Percentiles rank a stretch among this genome's conserved stretches.
Conservation (phyloP, 2,888 invertebrate genomes). For the Epirrhoe tristata region DNA sequence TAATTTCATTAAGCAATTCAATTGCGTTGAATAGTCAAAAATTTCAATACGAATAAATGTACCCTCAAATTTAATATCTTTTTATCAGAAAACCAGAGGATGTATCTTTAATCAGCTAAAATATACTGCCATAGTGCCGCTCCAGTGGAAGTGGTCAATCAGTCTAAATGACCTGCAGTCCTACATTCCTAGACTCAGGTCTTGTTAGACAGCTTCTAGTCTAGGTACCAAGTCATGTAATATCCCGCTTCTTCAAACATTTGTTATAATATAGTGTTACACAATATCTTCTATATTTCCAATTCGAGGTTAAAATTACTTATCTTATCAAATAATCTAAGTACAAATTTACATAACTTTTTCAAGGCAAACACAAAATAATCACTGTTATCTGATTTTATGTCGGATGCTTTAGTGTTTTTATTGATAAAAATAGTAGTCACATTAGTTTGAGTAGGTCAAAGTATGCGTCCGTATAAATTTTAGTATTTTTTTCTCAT, state of each 20-base stretch:
- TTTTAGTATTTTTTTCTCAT: neutral
- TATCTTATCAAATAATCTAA: conserved; percentile 10
- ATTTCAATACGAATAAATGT: neutral
- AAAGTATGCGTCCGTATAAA: neutral
- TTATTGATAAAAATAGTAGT: conserved; percentile 1
- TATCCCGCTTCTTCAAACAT: conserved; percentile 45
- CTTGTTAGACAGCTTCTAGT: conserved; percentile 66
- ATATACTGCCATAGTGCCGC: conserved; percentile 48
- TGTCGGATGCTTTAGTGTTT: neutral
- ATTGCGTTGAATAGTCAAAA: too few species aligned
- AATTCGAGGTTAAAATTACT: neutral
- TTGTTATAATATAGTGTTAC: conserved; percentile 11
- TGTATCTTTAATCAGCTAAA: too few species aligned
- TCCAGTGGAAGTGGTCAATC: conserved; percentile 78
- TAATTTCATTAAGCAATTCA: neutral
- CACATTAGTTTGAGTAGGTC: neutral
- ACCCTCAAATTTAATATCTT: neutral
- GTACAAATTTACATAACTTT: conserved; percentile 31
- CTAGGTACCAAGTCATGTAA: conserved; percentile 53
- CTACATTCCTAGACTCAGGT: conserved; percentile 63
- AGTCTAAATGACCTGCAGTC: conserved; percentile 74
- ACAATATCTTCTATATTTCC: neutral
- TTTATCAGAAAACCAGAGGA: neutral
- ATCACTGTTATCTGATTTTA: conserved; percentile 39
- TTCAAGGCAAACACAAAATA: conserved; percentile 51